Conservation (phyloP, 2,888 invertebrate genomes). For the Hermaeophaga mercurialis region DNA sequence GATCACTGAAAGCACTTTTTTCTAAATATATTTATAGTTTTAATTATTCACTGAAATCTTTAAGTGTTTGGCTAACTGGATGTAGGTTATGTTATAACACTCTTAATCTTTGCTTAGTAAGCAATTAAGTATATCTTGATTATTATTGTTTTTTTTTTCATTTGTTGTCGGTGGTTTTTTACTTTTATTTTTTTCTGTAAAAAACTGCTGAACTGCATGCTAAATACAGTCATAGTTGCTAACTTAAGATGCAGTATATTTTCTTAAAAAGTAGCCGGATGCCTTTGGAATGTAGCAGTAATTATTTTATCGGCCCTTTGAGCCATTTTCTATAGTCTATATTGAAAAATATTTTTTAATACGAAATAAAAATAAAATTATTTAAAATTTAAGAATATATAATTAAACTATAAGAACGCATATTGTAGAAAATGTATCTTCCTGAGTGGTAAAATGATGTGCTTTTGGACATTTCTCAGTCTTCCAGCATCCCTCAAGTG, state of each 20-base stretch:
- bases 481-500: neutral
- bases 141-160: conserved; percentile 43
- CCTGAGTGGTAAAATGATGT: conserved; percentile 21
- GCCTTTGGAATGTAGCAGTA: conserved; percentile 22
- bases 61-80: neutral
- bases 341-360: no score
- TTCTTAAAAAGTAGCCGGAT: conserved; percentile 2
- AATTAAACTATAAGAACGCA: no score
- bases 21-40: no score
- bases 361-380: no score
- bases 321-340: no score
- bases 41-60: no score
- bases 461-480: conserved; percentile 12
- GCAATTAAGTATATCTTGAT: conserved; percentile 48
- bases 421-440: neutral
- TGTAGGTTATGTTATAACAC: conserved; percentile 15
- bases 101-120: conserved; percentile 40
- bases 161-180: conserved; percentile 35
- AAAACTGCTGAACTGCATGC: conserved; percentile 29
- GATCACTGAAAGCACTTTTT: no score
- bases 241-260: conserved; percentile 20
- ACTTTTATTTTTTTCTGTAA: conserved; percentile 20
- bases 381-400: no score
- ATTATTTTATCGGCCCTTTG: conserved; percentile 20
- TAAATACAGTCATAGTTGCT: conserved; percentile 34